Evolutionary conservation across 64 coral and sea anemone species (phyloP).

Genomic region (Pocillopora damicornis): DNA sequence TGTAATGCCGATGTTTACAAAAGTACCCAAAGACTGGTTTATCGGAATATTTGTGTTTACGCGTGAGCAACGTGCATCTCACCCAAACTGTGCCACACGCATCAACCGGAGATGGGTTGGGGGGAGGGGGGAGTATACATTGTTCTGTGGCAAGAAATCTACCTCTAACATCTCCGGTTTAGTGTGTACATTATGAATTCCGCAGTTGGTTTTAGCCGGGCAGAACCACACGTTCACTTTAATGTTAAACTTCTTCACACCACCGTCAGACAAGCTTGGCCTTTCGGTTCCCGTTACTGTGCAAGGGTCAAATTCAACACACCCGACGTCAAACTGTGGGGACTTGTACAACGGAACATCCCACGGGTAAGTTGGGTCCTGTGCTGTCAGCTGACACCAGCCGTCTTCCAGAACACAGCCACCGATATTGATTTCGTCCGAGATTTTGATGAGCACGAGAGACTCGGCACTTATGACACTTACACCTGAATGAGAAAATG

Average conservation of each 20-base stretch:
- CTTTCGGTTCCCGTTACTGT: slow-evolving; percentile 21
- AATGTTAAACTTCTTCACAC: slow-evolving; percentile 38
- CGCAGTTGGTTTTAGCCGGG: slow-evolving; percentile 60
- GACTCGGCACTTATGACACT: slow-evolving; percentile 58
- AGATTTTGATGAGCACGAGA: slow-evolving; percentile 53
- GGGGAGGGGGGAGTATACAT: no score
- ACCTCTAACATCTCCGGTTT: slow-evolving; percentile 65
- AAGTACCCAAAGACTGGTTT: no score
- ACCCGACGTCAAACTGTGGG: slow-evolving; percentile 74
- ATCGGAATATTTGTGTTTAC: no score
- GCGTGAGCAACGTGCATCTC: no score
- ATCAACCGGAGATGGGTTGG: no score
- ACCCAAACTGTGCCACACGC: no score
- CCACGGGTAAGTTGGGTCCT: slow-evolving; percentile 31
- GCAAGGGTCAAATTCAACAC: slow-evolving; percentile 54
- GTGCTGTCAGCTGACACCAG: slow-evolving; percentile 57
- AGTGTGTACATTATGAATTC: slow-evolving; percentile 56
- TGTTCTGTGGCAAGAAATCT: no score
- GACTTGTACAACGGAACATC: slow-evolving; percentile 74
- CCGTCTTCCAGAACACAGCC: slow-evolving; percentile 52
- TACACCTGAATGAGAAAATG: slow-evolving; percentile 32
- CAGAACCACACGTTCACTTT: slow-evolving; percentile 80
- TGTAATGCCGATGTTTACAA: no score
- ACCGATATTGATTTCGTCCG: slow-evolving; percentile 34
- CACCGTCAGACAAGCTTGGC: not conserved